phyloP scores from a whole-genome alignment of 2,888 invertebrate genomes.

The Drosophila putrida region DNA sequence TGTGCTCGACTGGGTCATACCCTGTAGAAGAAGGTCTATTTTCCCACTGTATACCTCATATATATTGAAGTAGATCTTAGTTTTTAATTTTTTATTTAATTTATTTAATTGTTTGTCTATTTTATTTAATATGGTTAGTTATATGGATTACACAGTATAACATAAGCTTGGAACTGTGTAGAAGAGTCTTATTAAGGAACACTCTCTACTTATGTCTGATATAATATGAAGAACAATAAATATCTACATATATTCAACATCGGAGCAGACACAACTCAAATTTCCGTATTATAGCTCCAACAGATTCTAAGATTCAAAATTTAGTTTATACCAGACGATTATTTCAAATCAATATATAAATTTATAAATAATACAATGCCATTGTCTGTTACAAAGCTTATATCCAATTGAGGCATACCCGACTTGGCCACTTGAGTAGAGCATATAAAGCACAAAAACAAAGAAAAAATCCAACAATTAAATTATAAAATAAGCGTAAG shows the following conservation, averaged over 20 bases:
- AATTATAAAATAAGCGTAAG: conserved; percentile 77
- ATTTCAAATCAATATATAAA: too few relatives aligned
- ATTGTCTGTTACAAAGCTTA: neutral
- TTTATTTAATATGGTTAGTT: too few relatives aligned
- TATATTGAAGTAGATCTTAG: too few relatives aligned
- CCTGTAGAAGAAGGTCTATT: neutral
- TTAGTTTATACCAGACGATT: too few relatives aligned
- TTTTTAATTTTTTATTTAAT: too few relatives aligned
- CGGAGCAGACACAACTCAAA: neutral
- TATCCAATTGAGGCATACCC: neutral
- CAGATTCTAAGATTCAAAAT: neutral
- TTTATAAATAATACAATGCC: neutral
- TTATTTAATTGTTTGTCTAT: too few relatives aligned
- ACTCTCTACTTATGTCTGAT: neutral
- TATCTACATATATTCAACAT: neutral
- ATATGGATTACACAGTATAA: neutral
- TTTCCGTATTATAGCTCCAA: neutral
- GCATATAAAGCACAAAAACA: conserved; percentile 32
- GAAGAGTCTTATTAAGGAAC: too few relatives aligned
- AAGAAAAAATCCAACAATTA: conserved; percentile 72
- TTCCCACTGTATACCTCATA: too few relatives aligned
- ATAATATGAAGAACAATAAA: neutral
- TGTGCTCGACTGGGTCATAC: neutral
- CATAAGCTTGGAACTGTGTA: too few relatives aligned
- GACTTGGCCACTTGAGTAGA: neutral